phyloP scores from a whole-genome alignment of 2,888 invertebrate genomes.

The Ormyrus pomaceus region DNA sequence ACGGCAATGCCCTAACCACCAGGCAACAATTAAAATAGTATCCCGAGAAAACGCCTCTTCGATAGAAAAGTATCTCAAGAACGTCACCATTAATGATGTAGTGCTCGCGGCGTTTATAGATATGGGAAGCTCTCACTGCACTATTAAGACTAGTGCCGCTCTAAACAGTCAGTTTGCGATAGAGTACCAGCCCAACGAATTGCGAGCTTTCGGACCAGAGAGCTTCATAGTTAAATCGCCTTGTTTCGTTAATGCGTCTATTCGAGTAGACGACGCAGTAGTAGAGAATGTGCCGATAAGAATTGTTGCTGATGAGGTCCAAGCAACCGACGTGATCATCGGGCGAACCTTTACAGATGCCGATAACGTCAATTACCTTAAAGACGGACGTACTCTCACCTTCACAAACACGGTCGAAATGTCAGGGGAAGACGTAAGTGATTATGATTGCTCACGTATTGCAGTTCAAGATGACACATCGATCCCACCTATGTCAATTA shows the following conservation, averaged over 20 bases:
- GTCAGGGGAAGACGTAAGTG: no score
- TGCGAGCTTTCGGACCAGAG: slow-evolving; percentile 38
- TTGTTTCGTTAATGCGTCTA: slow-evolving; percentile 15
- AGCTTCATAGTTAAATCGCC: slow-evolving; percentile 34
- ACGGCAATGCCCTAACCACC: not conserved
- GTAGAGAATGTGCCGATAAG: slow-evolving; percentile 33
- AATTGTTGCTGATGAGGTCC: slow-evolving; percentile 49
- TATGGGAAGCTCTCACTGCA: slow-evolving; percentile 40
- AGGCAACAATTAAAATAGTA: not conserved
- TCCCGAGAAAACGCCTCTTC: not conserved
- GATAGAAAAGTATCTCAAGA: slow-evolving; percentile 1
- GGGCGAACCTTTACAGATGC: slow-evolving; percentile 52
- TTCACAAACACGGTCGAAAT: no score
- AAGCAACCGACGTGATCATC: slow-evolving; percentile 41
- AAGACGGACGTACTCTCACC: no score
- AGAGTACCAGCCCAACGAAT: slow-evolving; percentile 1
- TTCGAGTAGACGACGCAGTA: slow-evolving; percentile 33
- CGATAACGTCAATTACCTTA: slow-evolving; percentile 16
- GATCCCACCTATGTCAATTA: no score
- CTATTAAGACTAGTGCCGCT: slow-evolving; percentile 29
- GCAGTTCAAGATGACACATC: no score
- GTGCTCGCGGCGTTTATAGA: slow-evolving; percentile 10
- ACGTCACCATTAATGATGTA: not conserved
- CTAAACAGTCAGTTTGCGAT: slow-evolving; percentile 21
- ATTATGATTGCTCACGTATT: no score